Conservation (phyloP, 2,888 invertebrate species). For the Druceiella hillmani region DNA sequence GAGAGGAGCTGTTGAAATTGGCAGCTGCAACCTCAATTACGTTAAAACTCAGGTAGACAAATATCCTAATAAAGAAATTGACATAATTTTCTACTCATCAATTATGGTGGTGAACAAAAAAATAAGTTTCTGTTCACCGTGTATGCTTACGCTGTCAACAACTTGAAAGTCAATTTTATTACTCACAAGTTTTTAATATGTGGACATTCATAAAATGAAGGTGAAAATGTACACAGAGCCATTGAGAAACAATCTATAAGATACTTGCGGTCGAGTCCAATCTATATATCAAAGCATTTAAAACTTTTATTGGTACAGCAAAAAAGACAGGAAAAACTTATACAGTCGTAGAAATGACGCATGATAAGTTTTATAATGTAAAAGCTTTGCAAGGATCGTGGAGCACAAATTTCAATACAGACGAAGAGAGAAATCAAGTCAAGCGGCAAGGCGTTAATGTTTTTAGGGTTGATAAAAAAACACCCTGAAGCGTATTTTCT, state of each 20-base stretch:
- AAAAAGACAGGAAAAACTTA: slow-evolving; percentile 11
- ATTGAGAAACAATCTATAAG: slow-evolving; percentile 21
- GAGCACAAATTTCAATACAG: slow-evolving; percentile 21
- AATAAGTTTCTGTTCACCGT: slow-evolving; percentile 19
- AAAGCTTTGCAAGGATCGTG: slow-evolving; percentile 20
- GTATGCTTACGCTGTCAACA: slow-evolving; percentile 19
- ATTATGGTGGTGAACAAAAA: slow-evolving; percentile 23
- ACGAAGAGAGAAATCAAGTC: slow-evolving; percentile 20
- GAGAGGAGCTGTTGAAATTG: too few relatives aligned
- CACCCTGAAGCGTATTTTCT: too few relatives aligned
- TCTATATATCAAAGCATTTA: slow-evolving; percentile 20
- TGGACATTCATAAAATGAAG: slow-evolving; percentile 22
- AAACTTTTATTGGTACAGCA: slow-evolving; percentile 11
- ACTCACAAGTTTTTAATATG: slow-evolving; percentile 23
- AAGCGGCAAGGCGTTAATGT: slow-evolving; percentile 22
- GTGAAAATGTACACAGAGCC: slow-evolving; percentile 20
- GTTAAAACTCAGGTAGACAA: too few relatives aligned
- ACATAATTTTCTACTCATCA: too few relatives aligned
- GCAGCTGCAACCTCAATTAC: too few relatives aligned
- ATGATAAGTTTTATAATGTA: slow-evolving; percentile 2
- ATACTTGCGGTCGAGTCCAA: slow-evolving; percentile 17
- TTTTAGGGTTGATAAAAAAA: slow-evolving; percentile 21
- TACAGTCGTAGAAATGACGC: slow-evolving; percentile 14
- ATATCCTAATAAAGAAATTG: too few relatives aligned
- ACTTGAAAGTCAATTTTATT: slow-evolving; percentile 16